Evolutionary conservation across 2,888 invertebrate species (phyloP).

Genomic region (Encarsia formosa): DNA sequence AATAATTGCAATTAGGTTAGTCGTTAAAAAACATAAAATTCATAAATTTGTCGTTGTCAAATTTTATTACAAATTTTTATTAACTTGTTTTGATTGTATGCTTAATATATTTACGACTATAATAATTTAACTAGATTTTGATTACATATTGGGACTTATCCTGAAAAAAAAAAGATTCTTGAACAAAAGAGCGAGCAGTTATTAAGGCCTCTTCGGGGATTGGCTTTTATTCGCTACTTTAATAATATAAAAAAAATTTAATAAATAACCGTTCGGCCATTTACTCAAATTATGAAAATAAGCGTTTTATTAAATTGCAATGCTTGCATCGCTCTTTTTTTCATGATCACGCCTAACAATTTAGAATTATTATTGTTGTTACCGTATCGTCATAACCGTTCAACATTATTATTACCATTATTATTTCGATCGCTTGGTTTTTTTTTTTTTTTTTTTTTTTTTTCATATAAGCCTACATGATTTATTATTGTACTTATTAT

Average conservation of each 20-base stretch:
- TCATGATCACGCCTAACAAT: background rate
- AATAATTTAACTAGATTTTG: background rate
- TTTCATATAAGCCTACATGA: slow-evolving; percentile 6
- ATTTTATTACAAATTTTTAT: background rate
- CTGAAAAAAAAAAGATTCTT: background rate
- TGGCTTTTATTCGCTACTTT: slow-evolving; percentile 13
- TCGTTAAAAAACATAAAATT: background rate
- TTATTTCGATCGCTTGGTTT: slow-evolving; percentile 22
- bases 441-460: no score
- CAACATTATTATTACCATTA: slow-evolving; percentile 26
- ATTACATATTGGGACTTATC: background rate
- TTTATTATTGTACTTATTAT: slow-evolving; percentile 23
- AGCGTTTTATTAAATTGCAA: slow-evolving; percentile 13
- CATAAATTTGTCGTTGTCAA: slow-evolving; percentile 2
- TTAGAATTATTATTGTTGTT: slow-evolving; percentile 24
- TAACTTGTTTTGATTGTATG: background rate
- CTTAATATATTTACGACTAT: background rate
- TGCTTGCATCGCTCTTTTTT: slow-evolving; percentile 7
- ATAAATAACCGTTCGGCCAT: background rate
- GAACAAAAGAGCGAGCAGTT: slow-evolving; percentile 13
- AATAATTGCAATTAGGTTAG: slow-evolving; percentile 5
- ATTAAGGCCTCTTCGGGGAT: slow-evolving; percentile 23
- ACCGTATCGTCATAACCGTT: slow-evolving; percentile 22
- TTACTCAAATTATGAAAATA: background rate
- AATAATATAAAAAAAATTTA: background rate